Base-by-base conservation (phyloP, 1,140 invertebrate species). In the Zelostemma sp. region DNA sequence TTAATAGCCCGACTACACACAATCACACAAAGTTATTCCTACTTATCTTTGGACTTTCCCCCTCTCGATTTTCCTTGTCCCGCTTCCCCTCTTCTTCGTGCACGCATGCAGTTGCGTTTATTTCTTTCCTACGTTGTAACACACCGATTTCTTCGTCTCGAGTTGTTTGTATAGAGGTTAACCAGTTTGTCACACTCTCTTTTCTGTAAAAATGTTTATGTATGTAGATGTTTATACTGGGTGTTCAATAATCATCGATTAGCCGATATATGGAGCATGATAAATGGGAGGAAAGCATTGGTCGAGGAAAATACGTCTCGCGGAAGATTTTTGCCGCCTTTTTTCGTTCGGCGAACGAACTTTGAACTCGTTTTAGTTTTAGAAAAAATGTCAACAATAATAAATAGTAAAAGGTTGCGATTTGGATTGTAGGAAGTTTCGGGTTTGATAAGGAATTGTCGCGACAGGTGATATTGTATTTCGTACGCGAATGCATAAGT, bases 101-200 rank as follows among this genome's bases (percentile, higher is more conserved):
- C 53, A 63, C 55, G 11, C 11, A 1, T 14, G 15, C 21, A 18
- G 14, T 4, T 31, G 56, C 47, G 33, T 63, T 56, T 62, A 43
- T 40, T 50, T 54, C 35, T 49, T 43, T 11, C 47, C 49, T 5
- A 50, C 47, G 21, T 50, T 43, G 59, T 60, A 47, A 60, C 68
- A 61, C 68, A 57, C 64, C 74, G 50, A 46, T 38, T 35, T 35
- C 54, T 63, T 59, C 70, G 66, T 59, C 48, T 57, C 40, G 50
- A 69, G 54, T 51, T 41, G 60, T 61, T 73, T 58, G 55, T 68
- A 73, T 75, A 81, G 78, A 84, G 80, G 81, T 81, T 83, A 84
- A 84, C 82, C 81, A 84, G 82, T 85, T 84, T 85, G 78, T 83
- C 81, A 82, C 82, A 83, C 81, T 84, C 81, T 80, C 73, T 72